Conservation (phyloP, 1,140 invertebrate genomes). For the Harpegnathos saltator region DNA sequence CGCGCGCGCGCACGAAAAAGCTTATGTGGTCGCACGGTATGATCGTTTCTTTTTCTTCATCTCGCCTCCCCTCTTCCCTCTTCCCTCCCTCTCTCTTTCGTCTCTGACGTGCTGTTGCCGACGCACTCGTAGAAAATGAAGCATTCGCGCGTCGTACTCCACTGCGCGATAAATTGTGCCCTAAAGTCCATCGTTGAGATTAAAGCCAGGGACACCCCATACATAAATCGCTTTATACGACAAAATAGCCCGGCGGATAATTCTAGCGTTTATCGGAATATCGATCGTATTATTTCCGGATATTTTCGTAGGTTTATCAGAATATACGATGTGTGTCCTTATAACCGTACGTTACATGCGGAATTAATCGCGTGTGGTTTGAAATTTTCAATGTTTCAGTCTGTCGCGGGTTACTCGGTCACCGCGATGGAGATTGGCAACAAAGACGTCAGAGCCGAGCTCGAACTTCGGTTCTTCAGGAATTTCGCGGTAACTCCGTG, state of each 20-base stretch:
- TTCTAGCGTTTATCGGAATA: neutral
- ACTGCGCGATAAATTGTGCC: too few relatives aligned
- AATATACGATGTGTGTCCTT: neutral
- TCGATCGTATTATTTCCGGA: conserved; percentile 4
- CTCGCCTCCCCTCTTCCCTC: too few relatives aligned
- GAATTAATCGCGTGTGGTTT: neutral
- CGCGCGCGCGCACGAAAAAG: neutral
- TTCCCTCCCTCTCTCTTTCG: neutral
- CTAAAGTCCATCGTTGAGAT: neutral
- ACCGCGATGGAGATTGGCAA: neutral
- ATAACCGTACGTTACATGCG: conserved; percentile 1
- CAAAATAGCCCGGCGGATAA: neutral
- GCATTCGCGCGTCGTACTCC: too few relatives aligned
- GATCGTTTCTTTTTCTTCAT: too few relatives aligned
- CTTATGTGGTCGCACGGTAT: neutral
- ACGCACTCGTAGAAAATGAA: too few relatives aligned
- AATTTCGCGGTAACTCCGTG: neutral
- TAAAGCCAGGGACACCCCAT: neutral
- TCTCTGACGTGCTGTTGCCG: neutral
- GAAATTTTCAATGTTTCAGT: neutral
- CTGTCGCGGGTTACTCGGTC: neutral
- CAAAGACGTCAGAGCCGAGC: neutral
- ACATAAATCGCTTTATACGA: neutral
- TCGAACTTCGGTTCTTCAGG: neutral
- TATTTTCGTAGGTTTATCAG: neutral